Evolutionary conservation across 2,888 invertebrate species (phyloP).

Genomic region (Endotricha flammealis): DNA sequence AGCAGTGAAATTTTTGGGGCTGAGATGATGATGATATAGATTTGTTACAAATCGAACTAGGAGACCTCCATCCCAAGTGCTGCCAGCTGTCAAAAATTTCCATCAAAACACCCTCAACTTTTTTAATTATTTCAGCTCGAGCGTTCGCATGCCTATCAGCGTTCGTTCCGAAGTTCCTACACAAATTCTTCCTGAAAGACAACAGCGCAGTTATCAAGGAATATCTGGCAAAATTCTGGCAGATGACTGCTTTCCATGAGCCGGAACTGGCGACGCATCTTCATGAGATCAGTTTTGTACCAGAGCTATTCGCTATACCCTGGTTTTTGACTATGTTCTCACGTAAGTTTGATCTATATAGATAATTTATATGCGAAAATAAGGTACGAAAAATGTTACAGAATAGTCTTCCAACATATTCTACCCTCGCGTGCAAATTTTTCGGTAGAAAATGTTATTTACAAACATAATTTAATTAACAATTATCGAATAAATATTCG

Average conservation of each 20-base stretch:
- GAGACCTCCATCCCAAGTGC: too few relatives aligned
- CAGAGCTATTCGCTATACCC: conserved; percentile 98
- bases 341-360: conserved; percentile 84
- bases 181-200: conserved; percentile 98
- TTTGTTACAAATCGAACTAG: too few relatives aligned
- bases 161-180: conserved; percentile 97
- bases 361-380: too few relatives aligned
- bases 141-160: conserved; percentile 96
- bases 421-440: too few relatives aligned
- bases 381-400: too few relatives aligned
- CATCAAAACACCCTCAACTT: background rate
- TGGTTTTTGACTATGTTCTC: conserved; percentile 99
- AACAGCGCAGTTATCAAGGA: conserved; percentile 98
- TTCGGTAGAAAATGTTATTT: too few relatives aligned
- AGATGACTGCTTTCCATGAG: conserved; percentile 97
- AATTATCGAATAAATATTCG: too few relatives aligned
- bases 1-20: too few relatives aligned
- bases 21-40: too few relatives aligned
- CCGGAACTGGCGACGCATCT: conserved; percentile 94
- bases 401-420: too few relatives aligned
- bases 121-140: conserved; percentile 81
- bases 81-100: too few relatives aligned
- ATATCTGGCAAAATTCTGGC: conserved; percentile 97
- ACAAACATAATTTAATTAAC: too few relatives aligned
- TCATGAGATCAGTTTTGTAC: conserved; percentile 94